Base-by-base conservation (phyloP, 2,888 invertebrate genomes). In the Globia sparganii region DNA sequence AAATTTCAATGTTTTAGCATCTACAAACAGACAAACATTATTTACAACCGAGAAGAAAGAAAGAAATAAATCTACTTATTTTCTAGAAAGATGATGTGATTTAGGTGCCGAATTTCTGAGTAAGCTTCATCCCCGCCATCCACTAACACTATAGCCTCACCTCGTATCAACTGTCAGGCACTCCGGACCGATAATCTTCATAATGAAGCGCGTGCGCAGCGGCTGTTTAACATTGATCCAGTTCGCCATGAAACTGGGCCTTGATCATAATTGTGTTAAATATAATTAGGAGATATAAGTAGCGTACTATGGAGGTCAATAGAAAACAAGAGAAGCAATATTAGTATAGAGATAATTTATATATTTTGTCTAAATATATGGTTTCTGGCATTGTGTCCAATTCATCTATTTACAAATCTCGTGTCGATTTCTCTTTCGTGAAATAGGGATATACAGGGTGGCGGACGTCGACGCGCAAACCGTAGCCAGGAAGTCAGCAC, bases 131-230 rank as follows among this genome's bases (percentile, higher is more conserved):
- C 5, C 15, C 25, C 62, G 75, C 78, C 64, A n/a, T 5, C 15
- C 43, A 69, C 72, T 72, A 2, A 0, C 25, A 59, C 2, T 37
- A 3, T 4, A 28, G n/a, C 70, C 65, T 15, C 40, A 43, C 6
- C 18, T n/a, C 11, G 8, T n/a, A 28, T 37, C 25, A 61, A 31
- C 69, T 68, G 69, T 53, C 72, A 53, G 62, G 37, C 59, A 71
- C 49, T 56, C 11, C 59, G 43, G 31, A 71, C 75, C 73, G 77
- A 83, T 87, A 85, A 87, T 85, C 84, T 80, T 81, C 66, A 77
- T 84, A 85, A 88, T 72, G 77, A 85, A 70, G 68, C 80, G 73
- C 79, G 77, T 81, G 84, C 82, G 75, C 81, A 43, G 70, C 79
- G 75, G 40, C 73, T 75, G 78, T 74, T 84, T 78, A 62, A 64